Conservation (phyloP, 2,888 invertebrate genomes). For the Rhabditophanes sp. region DNA sequence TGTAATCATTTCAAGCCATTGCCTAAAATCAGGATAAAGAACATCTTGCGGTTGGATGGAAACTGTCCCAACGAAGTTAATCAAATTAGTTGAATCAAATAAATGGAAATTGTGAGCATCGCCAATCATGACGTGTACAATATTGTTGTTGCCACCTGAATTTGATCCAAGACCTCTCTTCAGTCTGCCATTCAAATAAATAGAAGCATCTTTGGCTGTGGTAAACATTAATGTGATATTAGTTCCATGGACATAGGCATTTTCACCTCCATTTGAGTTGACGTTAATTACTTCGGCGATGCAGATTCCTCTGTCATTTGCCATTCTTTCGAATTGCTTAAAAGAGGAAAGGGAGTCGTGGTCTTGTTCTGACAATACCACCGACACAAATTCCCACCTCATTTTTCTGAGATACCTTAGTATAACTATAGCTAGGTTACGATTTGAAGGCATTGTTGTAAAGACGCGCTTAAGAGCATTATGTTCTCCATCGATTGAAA, state of each 20-base stretch:
- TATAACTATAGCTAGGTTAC: conserved; percentile 26
- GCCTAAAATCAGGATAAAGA: conserved; percentile 25
- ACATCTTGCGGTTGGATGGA: conserved; percentile 36
- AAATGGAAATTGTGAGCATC: conserved; percentile 40
- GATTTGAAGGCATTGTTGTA: conserved; percentile 22
- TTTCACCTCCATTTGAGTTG: conserved; percentile 1
- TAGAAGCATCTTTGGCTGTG: conserved; percentile 10
- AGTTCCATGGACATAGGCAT: conserved; percentile 9
- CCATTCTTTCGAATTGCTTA: conserved; percentile 28
- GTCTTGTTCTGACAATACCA: conserved; percentile 25
- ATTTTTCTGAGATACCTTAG: conserved; percentile 23
- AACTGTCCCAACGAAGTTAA: conserved; percentile 28
- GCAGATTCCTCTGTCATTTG: conserved; percentile 27
- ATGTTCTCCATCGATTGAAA: conserved; percentile 23
- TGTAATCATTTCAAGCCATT: conserved; percentile 32
- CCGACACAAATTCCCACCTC: conserved; percentile 35
- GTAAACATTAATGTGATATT: conserved; percentile 31
- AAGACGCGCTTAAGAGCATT: conserved; percentile 10
- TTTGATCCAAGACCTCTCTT: conserved; percentile 4
- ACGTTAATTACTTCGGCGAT: conserved; percentile 23
- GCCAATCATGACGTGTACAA: conserved; percentile 32
- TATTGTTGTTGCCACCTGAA: conserved; percentile 4
- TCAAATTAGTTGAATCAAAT: conserved; percentile 13
- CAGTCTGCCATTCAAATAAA: conserved; percentile 10
- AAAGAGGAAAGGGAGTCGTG: conserved; percentile 24